Percentiles rank a stretch among this genome's conserved stretches.
Evolutionary conservation across 2,888 invertebrate genomes (phyloP).

Genomic region (Zygothrica quintamaculata): DNA sequence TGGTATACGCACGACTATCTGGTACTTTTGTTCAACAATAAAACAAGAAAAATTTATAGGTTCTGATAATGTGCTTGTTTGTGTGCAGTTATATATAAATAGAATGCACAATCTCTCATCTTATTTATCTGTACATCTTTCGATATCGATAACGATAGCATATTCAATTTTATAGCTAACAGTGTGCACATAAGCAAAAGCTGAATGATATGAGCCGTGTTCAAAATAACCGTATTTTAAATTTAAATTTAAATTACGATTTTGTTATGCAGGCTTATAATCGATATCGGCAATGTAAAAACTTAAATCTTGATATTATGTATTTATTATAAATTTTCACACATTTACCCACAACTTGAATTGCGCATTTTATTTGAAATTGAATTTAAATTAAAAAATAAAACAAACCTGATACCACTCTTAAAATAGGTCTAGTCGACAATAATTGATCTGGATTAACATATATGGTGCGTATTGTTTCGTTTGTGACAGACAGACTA

Average conservation of each 20-base stretch:
- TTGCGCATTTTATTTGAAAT: constrained; percentile 8
- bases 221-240: constrained; percentile 5
- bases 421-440: constrained; percentile 71
- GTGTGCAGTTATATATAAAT: too few relatives aligned
- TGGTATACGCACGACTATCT: constrained; percentile 57
- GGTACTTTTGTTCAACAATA: constrained; percentile 8
- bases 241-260: too few relatives aligned
- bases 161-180: constrained; percentile 1
- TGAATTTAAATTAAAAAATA: background rate
- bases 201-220: constrained; percentile 31
- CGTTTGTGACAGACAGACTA: constrained; percentile 39
- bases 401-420: constrained; percentile 66
- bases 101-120: too few relatives aligned
- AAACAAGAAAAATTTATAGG: too few relatives aligned
- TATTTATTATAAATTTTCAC: too few relatives aligned
- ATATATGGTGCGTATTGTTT: constrained; percentile 60
- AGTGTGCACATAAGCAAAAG: constrained; percentile 18
- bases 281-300: too few relatives aligned
- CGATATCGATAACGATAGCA: constrained; percentile 18
- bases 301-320: too few relatives aligned
- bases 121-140: too few relatives aligned
- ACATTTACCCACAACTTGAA: too few relatives aligned
- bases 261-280: too few relatives aligned
- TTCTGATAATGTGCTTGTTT: too few relatives aligned
- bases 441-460: constrained; percentile 69